Conservation (phyloP, 1,140 invertebrate genomes). For the Agrilus planipennis region DNA sequence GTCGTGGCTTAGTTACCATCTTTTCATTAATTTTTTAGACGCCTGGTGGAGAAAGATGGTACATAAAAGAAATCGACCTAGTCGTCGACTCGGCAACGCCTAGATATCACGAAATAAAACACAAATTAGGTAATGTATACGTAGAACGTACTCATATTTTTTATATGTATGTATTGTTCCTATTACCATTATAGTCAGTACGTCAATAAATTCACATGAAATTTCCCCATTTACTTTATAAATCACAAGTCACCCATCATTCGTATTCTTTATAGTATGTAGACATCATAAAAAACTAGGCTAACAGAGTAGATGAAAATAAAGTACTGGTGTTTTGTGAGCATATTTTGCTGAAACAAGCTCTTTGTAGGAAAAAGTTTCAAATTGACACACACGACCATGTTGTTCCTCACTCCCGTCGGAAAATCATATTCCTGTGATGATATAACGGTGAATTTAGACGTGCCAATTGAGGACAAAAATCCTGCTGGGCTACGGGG, state of each 20-base stretch:
- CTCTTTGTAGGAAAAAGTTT: conserved; percentile 35
- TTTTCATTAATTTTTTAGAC: no score
- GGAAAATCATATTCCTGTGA: conserved; percentile 71
- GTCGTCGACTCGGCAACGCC: conserved; percentile 39
- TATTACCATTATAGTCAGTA: neutral
- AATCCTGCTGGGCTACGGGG: conserved; percentile 25
- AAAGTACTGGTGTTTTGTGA: conserved; percentile 27
- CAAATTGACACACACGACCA: conserved; percentile 45
- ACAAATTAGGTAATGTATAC: conserved; percentile 1
- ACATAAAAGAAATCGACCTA: conserved; percentile 60
- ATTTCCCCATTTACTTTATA: conserved; percentile 40
- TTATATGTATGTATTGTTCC: neutral
- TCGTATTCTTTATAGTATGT: conserved; percentile 5
- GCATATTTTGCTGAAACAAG: conserved; percentile 33
- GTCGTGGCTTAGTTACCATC: no score
- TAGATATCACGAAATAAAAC: conserved; percentile 14
- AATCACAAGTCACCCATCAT: conserved; percentile 34
- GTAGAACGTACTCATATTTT: neutral
- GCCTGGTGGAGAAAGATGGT: conserved; percentile 75
- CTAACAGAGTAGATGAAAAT: neutral
- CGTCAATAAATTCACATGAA: conserved; percentile 34
- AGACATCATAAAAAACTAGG: conserved; percentile 4
- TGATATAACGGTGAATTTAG: conserved; percentile 47
- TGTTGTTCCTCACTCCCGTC: conserved; percentile 71
- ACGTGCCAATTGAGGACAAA: conserved; percentile 33